Evolutionary conservation across 2,888 invertebrate genomes (phyloP), one percentile per base, ranked within the genome.

Genomic region (Mesoligia furuncula): DNA sequence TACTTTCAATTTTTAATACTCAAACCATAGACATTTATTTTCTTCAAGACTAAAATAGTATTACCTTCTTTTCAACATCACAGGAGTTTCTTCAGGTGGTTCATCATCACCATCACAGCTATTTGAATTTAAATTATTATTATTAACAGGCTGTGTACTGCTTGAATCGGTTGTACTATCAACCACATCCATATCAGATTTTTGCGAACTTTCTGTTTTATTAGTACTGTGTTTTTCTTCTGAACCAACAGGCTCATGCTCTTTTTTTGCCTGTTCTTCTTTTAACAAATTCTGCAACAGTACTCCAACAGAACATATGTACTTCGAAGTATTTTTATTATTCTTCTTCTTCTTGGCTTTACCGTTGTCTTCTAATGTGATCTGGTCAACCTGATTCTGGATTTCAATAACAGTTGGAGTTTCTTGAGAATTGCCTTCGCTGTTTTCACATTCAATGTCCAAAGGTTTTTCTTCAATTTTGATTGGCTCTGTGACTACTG

Each of bases 11-110:
- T 15, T 59, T 59, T 6, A 0, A 15, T 27, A 59, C 13, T 7
- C 59, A 27, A 59, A 27, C 59, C 27, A 27, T 15, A 7, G 59
- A 27, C 7, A 27, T 59, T 27, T 27, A 24, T 57, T 59, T 59
- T 13, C 27, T 15, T 59, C 2, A 15, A 27, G 27, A 59, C 2
- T 59, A 59, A 27, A 27, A 27, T 48, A n/a, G 31, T 15, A 1
- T 84, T 93, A 97, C 97, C 97, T 97, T 92, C 97, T 94, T 91
- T 97, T 97, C 51, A 97, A 92, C 42, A 94, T 94, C n/a, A 95
- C 87, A n/a, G 96, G 91, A 83, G 94, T 96, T 79, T 97, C 96
- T 85, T 97, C 97, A 31, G 97, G 96, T 1, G 97, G 97, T 31
- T 97, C 96, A 79, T 97, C 94, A 62, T 94, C 97, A 15, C 95